Evolutionary conservation across 2,888 invertebrate species (phyloP).

Genomic region (Amiota mariae): DNA sequence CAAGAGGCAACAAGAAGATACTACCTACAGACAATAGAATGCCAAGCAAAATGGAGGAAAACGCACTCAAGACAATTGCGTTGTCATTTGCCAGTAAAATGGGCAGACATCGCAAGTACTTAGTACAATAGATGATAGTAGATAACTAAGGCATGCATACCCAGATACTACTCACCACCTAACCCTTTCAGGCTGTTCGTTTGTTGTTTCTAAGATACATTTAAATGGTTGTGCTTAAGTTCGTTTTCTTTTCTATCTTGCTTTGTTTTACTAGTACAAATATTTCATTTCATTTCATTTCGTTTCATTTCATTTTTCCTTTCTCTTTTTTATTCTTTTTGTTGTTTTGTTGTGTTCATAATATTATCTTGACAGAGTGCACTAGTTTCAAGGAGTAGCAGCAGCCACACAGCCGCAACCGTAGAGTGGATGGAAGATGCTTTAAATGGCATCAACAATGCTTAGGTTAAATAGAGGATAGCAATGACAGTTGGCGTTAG

Average conservation of each 20-base stretch:
- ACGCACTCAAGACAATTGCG: constrained; percentile 27
- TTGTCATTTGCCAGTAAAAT: constrained; percentile 12
- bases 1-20: background rate
- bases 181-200: too few species aligned
- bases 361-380: constrained; percentile 33
- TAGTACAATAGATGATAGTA: too few species aligned
- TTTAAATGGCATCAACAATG: constrained; percentile 10
- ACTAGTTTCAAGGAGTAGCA: constrained; percentile 22
- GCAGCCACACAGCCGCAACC: background rate
- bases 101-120: background rate
- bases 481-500: background rate
- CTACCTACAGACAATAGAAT: background rate
- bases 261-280: constrained; percentile 5
- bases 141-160: too few species aligned
- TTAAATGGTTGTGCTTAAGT: background rate
- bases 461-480: constrained; percentile 1
- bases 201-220: too few species aligned
- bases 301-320: constrained; percentile 20
- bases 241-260: constrained; percentile 16
- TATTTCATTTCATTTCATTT: constrained; percentile 1
- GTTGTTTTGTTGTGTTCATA: constrained; percentile 17
- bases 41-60: background rate
- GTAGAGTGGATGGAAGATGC: background rate
- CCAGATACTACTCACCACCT: too few species aligned
- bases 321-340: background rate